Evolutionary conservation across 1,140 invertebrate species (phyloP).

Genomic region (Drosophila parabipectinata): DNA sequence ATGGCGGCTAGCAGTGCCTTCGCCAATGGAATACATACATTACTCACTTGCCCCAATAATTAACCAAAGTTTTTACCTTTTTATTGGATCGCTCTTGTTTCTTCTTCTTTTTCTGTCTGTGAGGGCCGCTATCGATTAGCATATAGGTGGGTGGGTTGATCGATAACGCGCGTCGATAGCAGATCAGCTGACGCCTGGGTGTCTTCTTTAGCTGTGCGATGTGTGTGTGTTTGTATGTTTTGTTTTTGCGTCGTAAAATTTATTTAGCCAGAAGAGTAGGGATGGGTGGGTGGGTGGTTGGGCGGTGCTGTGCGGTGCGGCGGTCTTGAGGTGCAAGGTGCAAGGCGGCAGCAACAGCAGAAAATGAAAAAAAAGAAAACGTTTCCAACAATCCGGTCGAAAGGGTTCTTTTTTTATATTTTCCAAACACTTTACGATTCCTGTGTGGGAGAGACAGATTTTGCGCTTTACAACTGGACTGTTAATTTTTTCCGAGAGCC

Average conservation of each 20-base stretch:
- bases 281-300: background rate
- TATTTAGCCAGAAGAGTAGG: conserved; percentile 2
- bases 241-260: conserved; percentile 67
- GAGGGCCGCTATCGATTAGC: conserved; percentile 20
- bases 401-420: conserved; percentile 12
- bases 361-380: background rate
- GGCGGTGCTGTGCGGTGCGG: background rate
- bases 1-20: conserved; percentile 12
- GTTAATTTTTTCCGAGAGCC: conserved; percentile 21
- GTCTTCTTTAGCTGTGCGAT: background rate
- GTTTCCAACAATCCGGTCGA: conserved; percentile 30
- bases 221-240: conserved; percentile 22
- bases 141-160: conserved; percentile 27
- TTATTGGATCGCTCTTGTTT: conserved; percentile 8
- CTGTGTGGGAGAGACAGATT: conserved; percentile 44
- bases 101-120: conserved; percentile 25
- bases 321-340: background rate
- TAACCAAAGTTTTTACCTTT: conserved; percentile 4
- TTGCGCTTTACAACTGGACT: conserved; percentile 33
- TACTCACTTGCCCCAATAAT: background rate
- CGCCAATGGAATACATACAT: background rate
- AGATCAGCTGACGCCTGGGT: conserved; percentile 25
- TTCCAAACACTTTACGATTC: conserved; percentile 17
- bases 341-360: conserved; percentile 18
- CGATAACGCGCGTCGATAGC: conserved; percentile 39